phyloP scores from a whole-genome alignment of 1,140 invertebrate genomes.

The Zaprionus tsacasi region DNA sequence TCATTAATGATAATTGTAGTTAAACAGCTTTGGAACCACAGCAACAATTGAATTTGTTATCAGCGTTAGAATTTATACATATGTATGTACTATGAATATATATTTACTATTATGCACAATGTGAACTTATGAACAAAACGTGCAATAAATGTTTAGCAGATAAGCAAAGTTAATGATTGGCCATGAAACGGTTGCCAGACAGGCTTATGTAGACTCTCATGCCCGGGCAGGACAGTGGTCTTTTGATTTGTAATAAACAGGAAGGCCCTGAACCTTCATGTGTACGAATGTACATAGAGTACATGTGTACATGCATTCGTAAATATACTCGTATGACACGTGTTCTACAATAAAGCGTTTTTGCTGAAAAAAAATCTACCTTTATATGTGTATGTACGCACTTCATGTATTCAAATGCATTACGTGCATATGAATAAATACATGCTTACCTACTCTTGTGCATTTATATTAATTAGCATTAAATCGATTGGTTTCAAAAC shows the following conservation, averaged over 20 bases:
- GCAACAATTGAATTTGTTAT: not conserved
- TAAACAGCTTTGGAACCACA: not conserved
- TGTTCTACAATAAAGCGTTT: not conserved
- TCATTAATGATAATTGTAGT: not conserved
- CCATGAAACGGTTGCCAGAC: not conserved
- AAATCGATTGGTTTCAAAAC: not conserved
- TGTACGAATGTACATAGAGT: not conserved
- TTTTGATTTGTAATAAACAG: not conserved
- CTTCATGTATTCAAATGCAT: not conserved
- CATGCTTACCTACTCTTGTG: not conserved
- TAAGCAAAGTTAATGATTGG: not conserved
- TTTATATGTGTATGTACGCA: not conserved
- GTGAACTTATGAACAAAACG: not conserved
- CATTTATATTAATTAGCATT: not conserved
- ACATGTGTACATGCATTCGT: too few species aligned
- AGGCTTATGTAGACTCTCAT: not conserved
- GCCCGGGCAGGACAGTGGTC: not conserved
- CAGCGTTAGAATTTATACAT: not conserved
- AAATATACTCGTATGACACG: not conserved
- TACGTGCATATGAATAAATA: not conserved
- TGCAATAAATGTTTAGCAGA: constrained; percentile 2
- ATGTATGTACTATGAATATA: not conserved
- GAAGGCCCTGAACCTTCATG: not conserved
- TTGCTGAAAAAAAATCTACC: not conserved
- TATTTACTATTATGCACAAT: not conserved